These are phyloP conservation scores for Prorops nasuta DNA, from an alignment of 1,140 invertebrate genomes.

Conservation along the genomic window DNA sequence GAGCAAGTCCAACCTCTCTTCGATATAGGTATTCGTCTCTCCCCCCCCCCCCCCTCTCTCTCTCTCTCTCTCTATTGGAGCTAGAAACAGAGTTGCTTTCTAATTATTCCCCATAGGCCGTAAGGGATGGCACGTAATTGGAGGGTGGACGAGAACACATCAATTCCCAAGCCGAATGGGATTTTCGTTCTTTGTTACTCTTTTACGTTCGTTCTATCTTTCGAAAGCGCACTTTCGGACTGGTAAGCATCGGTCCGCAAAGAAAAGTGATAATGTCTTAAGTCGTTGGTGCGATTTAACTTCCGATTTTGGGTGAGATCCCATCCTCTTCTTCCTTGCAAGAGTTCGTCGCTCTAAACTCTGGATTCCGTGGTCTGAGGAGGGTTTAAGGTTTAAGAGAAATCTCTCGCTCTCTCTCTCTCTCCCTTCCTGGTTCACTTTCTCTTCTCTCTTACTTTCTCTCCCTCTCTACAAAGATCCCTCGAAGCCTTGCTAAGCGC, in stretches of 20 bases:
- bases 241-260: constrained; percentile 37
- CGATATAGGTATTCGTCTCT: no score
- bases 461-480: constrained; percentile 29
- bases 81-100: constrained; percentile 41
- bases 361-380: constrained; percentile 41
- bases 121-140: constrained; percentile 52
- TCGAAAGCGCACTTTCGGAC: constrained; percentile 30
- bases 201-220: constrained; percentile 9
- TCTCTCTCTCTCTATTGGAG: no score
- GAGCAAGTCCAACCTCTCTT: no score
- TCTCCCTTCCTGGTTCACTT: no score
- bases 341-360: constrained; percentile 48
- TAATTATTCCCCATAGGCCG: constrained; percentile 53
- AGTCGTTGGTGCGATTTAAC: constrained; percentile 52
- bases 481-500: constrained; percentile 46
- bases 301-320: constrained; percentile 46
- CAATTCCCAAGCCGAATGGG: constrained; percentile 31
- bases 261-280: constrained; percentile 57
- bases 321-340: constrained; percentile 27
- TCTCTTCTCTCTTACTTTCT: constrained; percentile 27
- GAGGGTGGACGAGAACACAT: constrained; percentile 49
- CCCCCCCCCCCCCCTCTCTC: no score
- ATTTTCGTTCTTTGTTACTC: constrained; percentile 31
- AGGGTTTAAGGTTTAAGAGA: constrained; percentile 54
- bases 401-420: constrained; percentile 19